Percentiles rank a stretch among this genome's conserved stretches.
These are phyloP conservation scores for Melinaea menophilus DNA, from an alignment of 2,888 invertebrate species.

Conservation along the genomic window DNA sequence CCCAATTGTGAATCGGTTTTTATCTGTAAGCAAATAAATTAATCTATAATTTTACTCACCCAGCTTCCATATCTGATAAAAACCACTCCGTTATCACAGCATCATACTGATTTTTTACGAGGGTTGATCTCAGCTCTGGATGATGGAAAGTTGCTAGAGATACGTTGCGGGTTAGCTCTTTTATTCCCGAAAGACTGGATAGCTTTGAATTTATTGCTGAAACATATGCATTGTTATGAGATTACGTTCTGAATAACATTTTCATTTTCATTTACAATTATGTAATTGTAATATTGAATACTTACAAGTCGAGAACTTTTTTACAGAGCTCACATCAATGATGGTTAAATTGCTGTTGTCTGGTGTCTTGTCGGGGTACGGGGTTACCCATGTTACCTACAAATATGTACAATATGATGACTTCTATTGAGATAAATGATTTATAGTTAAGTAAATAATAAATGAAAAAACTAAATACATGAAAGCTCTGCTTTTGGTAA, in stretches of 20 bases:
- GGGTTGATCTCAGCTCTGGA: constrained; percentile 3
- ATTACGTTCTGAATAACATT: too few species aligned
- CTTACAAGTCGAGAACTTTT: neutral
- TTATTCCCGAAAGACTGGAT: constrained; percentile 3
- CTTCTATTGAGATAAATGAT: too few species aligned
- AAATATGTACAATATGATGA: neutral
- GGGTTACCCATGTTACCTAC: constrained; percentile 42
- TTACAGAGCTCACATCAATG: constrained; percentile 1
- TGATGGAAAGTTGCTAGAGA: neutral
- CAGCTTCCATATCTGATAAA: constrained; percentile 51
- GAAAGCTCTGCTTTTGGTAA: too few species aligned
- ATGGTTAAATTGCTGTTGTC: neutral
- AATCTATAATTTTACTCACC: constrained; percentile 28
- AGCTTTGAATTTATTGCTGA: too few species aligned
- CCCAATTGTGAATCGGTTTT: too few species aligned
- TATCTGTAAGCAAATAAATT: too few species aligned
- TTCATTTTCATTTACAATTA: neutral
- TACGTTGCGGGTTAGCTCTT: constrained; percentile 9
- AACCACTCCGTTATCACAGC: constrained; percentile 59
- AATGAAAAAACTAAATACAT: too few species aligned
- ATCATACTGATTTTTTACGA: constrained; percentile 34
- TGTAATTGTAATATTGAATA: neutral
- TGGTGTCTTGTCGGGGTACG: constrained; percentile 33
- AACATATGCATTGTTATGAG: too few species aligned
- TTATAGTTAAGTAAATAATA: too few species aligned